Evolutionary conservation across 2,888 invertebrate genomes (phyloP), one percentile per base, ranked within the genome.

Genomic region (Apodemia mormo): DNA sequence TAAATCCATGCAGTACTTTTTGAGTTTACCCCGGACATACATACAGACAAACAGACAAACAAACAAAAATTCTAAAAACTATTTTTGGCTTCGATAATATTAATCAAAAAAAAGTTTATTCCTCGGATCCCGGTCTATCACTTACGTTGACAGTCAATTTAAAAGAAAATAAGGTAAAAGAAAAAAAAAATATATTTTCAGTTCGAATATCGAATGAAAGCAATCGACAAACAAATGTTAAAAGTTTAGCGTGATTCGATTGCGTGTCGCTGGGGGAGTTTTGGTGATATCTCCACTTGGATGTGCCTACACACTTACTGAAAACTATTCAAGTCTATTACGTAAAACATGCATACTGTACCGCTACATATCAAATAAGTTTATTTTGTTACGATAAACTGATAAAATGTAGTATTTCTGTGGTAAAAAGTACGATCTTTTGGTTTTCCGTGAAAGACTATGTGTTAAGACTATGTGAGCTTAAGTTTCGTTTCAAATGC

Each of bases 271-370:
- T 79, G 79, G 79, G 82, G 82, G 78, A 78, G 78, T 78, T 76
- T 79, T 77, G 85, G 92, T 76, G 92, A 92, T 91, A 87, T 92
- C 92, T 81, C 92, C 85, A 77, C 78, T 75, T 75, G 75, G 80
- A 77, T 77, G 80, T 81, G 68, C 67, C 33, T 29, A 61, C 29
- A 30, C 12, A 12, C 12, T 61, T 61, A 33, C 30, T 61, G 30
- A 30, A 61, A 61, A 67, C 70, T 72, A 65, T 70, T 37, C 73
- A 70, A 73, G 69, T 77, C 78, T 81, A 76, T 81, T 79, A 76
- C 77, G 78, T 76, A 72, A 75, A 72, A 75, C 67, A 64, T 68
- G 69, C 71, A 69, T 56, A 74, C 61, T 72, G 66, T 69, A 69
- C 6, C 33, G 33, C 29, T 56, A 29, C 29, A 29, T 29, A 56